Conservation (phyloP, 2,113 vertebrate genomes). For the Macquaria ambigua region DNA sequence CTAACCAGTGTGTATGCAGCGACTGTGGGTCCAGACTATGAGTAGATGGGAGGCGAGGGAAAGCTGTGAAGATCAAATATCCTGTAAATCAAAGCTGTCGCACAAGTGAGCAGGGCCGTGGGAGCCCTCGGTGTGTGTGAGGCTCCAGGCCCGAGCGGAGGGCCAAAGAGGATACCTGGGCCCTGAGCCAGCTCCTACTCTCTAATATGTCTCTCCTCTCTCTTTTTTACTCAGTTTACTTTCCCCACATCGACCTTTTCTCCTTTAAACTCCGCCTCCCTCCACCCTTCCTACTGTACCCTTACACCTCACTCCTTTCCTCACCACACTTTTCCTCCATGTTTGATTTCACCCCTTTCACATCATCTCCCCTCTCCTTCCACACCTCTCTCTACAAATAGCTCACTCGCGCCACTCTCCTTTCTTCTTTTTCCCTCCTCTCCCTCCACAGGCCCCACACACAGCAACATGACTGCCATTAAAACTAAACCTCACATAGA, state of each 20-base stretch:
- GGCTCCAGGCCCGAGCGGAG: neutral
- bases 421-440: neutral
- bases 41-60: constrained; percentile 22
- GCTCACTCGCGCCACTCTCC: neutral
- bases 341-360: neutral
- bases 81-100: constrained; percentile 60
- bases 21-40: constrained; percentile 23
- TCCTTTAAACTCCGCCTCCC: neutral
- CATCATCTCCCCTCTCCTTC: neutral
- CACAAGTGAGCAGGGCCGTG: constrained; percentile 16
- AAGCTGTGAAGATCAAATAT: constrained; percentile 63
- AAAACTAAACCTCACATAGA: constrained; percentile 37
- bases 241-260: neutral
- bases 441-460: neutral
- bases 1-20: constrained; percentile 13
- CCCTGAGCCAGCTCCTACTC: constrained; percentile 20
- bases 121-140: constrained; percentile 24
- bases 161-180: constrained; percentile 37
- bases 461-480: neutral
- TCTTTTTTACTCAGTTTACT: neutral
- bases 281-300: neutral
- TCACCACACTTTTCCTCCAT: neutral
- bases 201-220: neutral
- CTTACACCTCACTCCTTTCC: neutral
- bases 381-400: neutral